phyloP scores from a whole-genome alignment of 2,888 invertebrate species.

The Shargacucullia verbasci region DNA sequence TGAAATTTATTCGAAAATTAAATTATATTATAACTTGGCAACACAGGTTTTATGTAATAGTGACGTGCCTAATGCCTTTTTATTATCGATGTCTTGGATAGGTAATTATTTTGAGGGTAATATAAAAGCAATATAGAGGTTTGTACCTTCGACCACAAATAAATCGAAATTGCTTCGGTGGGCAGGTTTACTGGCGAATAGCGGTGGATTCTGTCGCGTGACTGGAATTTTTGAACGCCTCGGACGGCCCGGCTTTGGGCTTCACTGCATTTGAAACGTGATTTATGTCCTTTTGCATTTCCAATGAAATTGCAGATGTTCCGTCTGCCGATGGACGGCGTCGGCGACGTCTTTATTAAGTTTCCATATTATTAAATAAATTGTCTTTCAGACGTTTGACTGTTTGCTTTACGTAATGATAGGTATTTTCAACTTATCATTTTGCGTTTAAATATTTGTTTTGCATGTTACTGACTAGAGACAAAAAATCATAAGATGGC shows the following conservation, averaged over 20 bases:
- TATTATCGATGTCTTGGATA: slow-evolving; percentile 48
- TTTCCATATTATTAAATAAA: slow-evolving; percentile 42
- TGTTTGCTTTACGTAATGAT: slow-evolving; percentile 20
- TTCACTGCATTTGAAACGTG: slow-evolving; percentile 77
- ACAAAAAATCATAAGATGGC: too few species aligned
- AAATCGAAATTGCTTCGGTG: slow-evolving; percentile 73
- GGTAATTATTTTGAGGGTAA: slow-evolving; percentile 62
- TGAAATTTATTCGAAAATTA: slow-evolving; percentile 17
- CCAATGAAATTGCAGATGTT: slow-evolving; percentile 76
- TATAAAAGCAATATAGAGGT: slow-evolving; percentile 64
- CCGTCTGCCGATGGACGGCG: slow-evolving; percentile 41
- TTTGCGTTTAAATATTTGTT: too few species aligned
- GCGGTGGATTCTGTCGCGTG: slow-evolving; percentile 76
- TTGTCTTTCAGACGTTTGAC: slow-evolving; percentile 36
- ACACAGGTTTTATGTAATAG: slow-evolving; percentile 22
- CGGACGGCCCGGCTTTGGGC: slow-evolving; percentile 59
- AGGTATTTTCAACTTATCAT: slow-evolving; percentile 1
- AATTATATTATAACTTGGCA: slow-evolving; percentile 12
- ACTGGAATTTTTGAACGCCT: slow-evolving; percentile 76
- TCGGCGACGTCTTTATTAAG: slow-evolving; percentile 52
- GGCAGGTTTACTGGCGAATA: slow-evolving; percentile 71
- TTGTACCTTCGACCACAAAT: slow-evolving; percentile 67
- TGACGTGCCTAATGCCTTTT: slow-evolving; percentile 45
- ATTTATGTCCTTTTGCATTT: slow-evolving; percentile 77
- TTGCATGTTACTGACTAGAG: too few species aligned